Percentiles rank a stretch among this genome's conserved stretches.
These are phyloP conservation scores for Pseudochirops cupreus DNA, from an alignment of 2,797 vertebrate genomes.

Conservation along the genomic window DNA sequence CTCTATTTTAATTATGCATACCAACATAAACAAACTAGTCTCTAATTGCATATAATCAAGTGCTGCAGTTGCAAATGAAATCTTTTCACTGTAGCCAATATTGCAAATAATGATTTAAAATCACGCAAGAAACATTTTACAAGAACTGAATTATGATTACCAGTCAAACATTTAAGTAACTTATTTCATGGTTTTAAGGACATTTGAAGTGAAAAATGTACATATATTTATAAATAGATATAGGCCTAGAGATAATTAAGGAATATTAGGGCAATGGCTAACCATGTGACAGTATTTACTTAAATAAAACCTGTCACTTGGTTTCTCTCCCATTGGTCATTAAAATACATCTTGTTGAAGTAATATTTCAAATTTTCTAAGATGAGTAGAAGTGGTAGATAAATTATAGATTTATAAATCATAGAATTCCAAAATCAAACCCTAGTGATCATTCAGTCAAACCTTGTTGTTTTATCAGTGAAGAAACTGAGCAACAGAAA, in stretches of 20 bases:
- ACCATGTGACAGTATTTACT: not conserved
- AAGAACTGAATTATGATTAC: not conserved
- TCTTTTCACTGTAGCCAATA: not conserved
- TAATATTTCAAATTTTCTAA: not conserved
- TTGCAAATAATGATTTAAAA: conserved; percentile 38
- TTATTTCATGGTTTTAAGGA: conserved; percentile 27
- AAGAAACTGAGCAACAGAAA: not conserved
- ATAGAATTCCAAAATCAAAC: not conserved
- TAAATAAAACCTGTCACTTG: not conserved
- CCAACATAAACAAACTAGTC: conserved; percentile 16
- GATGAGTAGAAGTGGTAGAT: not conserved
- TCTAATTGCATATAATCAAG: conserved; percentile 29
- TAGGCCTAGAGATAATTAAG: not conserved
- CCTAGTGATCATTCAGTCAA: not conserved
- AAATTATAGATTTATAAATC: not conserved
- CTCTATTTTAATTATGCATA: not conserved
- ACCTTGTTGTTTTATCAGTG: not conserved
- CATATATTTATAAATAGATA: not conserved
- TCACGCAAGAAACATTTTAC: not conserved
- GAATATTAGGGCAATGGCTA: not conserved
- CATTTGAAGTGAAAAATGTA: conserved; percentile 39
- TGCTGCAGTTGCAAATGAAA: conserved; percentile 31
- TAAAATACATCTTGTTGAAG: conserved; percentile 36
- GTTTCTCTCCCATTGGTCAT: conserved; percentile 8
- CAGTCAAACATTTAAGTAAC: not conserved